Evolutionary conservation across 2,113 vertebrate species (phyloP).

Genomic region (Okapia johnstoni): DNA sequence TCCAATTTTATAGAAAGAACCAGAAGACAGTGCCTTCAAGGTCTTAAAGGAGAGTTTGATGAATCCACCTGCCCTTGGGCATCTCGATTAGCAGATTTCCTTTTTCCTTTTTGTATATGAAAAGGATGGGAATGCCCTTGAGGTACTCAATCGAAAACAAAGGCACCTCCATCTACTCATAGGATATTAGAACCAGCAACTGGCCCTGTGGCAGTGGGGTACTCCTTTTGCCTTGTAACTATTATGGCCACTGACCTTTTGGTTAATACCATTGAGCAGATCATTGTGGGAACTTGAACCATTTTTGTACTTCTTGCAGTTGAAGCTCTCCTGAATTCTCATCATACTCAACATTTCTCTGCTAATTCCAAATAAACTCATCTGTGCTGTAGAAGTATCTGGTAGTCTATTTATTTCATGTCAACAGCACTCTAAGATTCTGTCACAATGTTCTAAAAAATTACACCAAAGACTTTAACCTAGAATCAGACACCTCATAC

Average conservation of each 20-base stretch:
- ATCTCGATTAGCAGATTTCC: background rate
- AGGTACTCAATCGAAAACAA: background rate
- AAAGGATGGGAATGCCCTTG: background rate
- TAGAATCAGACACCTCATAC: background rate
- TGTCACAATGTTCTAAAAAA: background rate
- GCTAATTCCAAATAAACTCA: background rate
- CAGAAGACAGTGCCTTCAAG: background rate
- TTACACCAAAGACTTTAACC: background rate
- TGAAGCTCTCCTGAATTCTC: background rate
- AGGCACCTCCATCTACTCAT: background rate
- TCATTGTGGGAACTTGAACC: background rate
- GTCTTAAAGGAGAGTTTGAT: background rate
- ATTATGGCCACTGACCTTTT: background rate
- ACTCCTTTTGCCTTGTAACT: background rate
- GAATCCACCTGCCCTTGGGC: background rate
- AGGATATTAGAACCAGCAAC: background rate
- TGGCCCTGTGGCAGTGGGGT: background rate
- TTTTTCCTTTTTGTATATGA: background rate
- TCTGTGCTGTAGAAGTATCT: background rate
- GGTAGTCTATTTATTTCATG: background rate
- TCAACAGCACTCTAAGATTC: background rate
- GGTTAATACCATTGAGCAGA: background rate
- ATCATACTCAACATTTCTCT: background rate
- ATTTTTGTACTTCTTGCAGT: background rate
- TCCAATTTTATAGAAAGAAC: background rate